Evolutionary conservation across 2,113 vertebrate genomes (phyloP), one percentile per base, ranked within the genome.

Genomic region (Amazona vittata): DNA sequence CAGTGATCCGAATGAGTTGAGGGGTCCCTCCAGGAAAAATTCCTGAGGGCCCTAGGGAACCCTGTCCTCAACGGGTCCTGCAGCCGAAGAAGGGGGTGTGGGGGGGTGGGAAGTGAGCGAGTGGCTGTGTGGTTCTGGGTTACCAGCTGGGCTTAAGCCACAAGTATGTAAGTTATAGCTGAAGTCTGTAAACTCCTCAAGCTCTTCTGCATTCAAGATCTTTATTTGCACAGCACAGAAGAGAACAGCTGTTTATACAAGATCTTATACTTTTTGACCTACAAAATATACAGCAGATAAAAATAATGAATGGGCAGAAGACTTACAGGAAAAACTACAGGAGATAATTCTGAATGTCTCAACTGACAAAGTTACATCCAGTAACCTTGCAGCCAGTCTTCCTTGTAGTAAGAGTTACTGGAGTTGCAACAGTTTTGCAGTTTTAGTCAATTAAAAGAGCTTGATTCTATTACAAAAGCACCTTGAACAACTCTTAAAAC

Each of bases 201-300:
- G 53, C 28, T 75, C 57, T 63, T 90, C 83, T 41, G 37, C 28
- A 26, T 55, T 74, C 87, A n/a, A 76, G 67, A 89, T 83, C 89
- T 89, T 91, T 25, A 50, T 76, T 90, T 73, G 49, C 50, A 81
- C 73, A 63, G 97, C 64, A 81, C 76, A 93, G 47, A 50, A 50
- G 31, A 67, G 83, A 94, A 75, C 69, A 83, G 35, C 55, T 35
- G 69, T 85, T 97, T 97, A 97, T 98, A 98, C 96, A 98, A 98
- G 78, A 93, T 98, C 98, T 97, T 97, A 97, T 97, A 93, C 95
- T 97, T 95, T 90, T 96, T 97, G 98, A 98, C 93, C 97, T 98
- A 98, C 97, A 98, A 98, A 98, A 98, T 98, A 91, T 97, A 98
- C 97, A 98, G 94, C 95, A 92, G 93, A 97, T 97, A 96, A 97